Conservation (phyloP, 2,888 invertebrate species). For the Lochmaea crataegi region DNA sequence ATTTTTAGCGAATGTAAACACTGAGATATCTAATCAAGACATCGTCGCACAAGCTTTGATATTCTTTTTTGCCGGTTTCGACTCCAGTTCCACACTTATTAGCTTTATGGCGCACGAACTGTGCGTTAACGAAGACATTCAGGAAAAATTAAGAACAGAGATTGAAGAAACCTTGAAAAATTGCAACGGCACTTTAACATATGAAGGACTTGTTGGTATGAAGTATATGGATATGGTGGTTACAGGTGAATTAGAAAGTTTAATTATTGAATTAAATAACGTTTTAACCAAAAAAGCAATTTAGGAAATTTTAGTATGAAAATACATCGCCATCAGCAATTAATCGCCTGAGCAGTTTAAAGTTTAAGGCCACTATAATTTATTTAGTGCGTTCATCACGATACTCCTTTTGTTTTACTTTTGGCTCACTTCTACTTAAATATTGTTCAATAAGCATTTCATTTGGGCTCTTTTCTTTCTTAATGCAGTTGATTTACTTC, state of each 20-base stretch:
- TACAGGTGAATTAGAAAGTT: conserved; percentile 36
- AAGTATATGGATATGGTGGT: conserved; percentile 68
- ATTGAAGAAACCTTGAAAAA: conserved; percentile 52
- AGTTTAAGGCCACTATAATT: too few species aligned
- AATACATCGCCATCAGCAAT: too few species aligned
- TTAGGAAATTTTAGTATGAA: too few species aligned
- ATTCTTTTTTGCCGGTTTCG: conserved; percentile 68
- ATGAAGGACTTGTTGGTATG: conserved; percentile 65
- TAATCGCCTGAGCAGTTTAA: too few species aligned
- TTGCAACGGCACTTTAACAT: conserved; percentile 58
- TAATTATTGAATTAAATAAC: conserved; percentile 3
- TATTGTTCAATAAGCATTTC: too few species aligned
- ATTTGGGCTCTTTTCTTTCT: too few species aligned
- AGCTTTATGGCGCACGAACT: conserved; percentile 70
- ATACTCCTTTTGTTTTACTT: too few species aligned
- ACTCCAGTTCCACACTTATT: conserved; percentile 64
- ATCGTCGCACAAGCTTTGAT: conserved; percentile 69
- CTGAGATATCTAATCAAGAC: conserved; percentile 61
- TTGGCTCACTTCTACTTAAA: too few species aligned
- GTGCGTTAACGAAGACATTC: conserved; percentile 68
- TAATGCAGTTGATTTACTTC: too few species aligned
- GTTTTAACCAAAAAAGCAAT: not conserved
- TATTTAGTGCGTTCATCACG: too few species aligned
- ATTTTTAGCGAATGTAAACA: not conserved
- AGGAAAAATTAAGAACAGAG: conserved; percentile 59